Evolutionary conservation across 2,797 vertebrate genomes (phyloP), one percentile per base, ranked within the genome.

Genomic region (Myoxocephalus aenaeus): DNA sequence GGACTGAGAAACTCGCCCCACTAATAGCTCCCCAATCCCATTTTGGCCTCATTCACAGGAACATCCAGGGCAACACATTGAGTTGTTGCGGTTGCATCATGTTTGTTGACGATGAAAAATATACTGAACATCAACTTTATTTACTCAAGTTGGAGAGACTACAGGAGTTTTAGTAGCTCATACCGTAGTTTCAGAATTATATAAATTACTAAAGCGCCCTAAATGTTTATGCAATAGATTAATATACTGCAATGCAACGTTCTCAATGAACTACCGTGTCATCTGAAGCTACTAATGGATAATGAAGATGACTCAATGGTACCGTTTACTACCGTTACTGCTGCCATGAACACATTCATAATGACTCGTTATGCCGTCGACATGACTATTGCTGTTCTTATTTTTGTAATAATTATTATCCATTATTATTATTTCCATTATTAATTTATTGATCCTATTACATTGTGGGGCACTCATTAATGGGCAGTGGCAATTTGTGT

Each of bases 31-130:
- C n/a, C 65, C 76, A 86, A 76, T 77, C 61, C 57, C 70, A 51
- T 74, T 38, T 54, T 77, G 77, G 80, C 66, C 74, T 69, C 36
- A 77, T 77, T 81, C 70, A 65, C 22, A n/a, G 27, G 22, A 48
- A 44, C 64, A 69, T 70, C 50, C 18, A 53, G 42, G 18, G 12
- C 54, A 66, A 38, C 50, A 57, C 27, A 53, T 10, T 38, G 48
- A 77, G 71, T 27, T 20, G 29, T 57, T 67, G 27, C 20, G 69
- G 46, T 22, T 73, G 67, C 22, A 27, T 64, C 63, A 67, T 27
- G 72, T 20, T 38, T 51, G 50, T 22, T 11, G 44, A 8, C 7
- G 18, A 48, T 10, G 7, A 20, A 6, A 44, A 17, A 46, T 1
- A 50, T 9, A 48, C 9, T 20, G 22, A 53, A 53, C 12, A 25